Evolutionary conservation across 2,797 vertebrate genomes (phyloP).

Genomic region (Malurus splendens): DNA sequence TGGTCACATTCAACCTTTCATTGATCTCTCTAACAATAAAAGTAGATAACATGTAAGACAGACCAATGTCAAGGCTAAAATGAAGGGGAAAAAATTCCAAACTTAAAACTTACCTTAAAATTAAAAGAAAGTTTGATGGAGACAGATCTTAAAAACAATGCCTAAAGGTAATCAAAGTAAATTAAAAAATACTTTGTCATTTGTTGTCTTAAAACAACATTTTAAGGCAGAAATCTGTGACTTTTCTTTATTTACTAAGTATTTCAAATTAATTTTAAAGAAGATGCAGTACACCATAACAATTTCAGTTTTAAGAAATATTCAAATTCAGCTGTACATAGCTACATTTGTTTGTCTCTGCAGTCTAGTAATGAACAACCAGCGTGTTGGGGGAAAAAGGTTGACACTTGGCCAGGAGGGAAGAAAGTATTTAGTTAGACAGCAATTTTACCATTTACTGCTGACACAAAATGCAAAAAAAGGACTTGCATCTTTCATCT

Average conservation of each 20-base stretch:
- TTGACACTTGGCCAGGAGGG: neutral
- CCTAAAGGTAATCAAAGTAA: neutral
- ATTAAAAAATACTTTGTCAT: neutral
- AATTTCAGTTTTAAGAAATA: neutral
- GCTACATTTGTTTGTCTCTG: neutral
- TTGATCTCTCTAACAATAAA: neutral
- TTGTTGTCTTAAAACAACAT: neutral
- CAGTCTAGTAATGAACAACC: neutral
- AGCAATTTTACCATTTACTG: neutral
- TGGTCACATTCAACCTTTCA: neutral
- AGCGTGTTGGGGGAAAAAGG: neutral
- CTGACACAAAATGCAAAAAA: neutral
- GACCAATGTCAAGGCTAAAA: neutral
- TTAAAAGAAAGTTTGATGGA: neutral
- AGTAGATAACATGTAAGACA: neutral
- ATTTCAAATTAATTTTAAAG: neutral
- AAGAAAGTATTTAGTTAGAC: neutral
- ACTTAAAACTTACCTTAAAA: neutral
- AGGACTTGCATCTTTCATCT: neutral
- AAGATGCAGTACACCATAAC: neutral
- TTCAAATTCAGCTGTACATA: neutral
- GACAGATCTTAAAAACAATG: neutral
- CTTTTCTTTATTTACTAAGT: neutral
- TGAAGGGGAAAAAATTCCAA: neutral
- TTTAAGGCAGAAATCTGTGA: neutral